Evolutionary conservation across 2,797 vertebrate genomes (phyloP), one percentile per base, ranked within the genome.

Genomic region (Serranus cabrilla): DNA sequence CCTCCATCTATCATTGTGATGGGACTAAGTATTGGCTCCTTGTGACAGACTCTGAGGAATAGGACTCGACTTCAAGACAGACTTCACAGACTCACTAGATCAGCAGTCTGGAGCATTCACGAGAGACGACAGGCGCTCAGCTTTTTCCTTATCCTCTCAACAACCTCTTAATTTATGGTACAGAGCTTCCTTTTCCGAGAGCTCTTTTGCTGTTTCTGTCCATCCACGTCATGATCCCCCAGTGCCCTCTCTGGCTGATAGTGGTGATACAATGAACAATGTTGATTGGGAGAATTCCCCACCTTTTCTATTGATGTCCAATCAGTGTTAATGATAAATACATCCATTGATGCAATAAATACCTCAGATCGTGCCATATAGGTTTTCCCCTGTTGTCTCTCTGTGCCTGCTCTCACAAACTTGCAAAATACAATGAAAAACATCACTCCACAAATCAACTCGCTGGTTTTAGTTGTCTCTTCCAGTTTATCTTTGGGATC

Each of bases 1-100:
- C 85, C 90, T 84, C 91, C 94, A 92, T 96, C 91, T 92, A 94
- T 97, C 95, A 96, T 87, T 79, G 60, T 93, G 91, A 95, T 93
- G 92, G 93, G 88, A 87, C 89, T 74, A 88, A 91, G 85, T 95
- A 95, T 95, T 95, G 93, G 93, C 95, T 95, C 86, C 74, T 83
- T 49, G 75, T 94, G 92, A 91, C 93, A 95, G 85, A 87, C 87
- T 86, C 94, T 94, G 93, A 95, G 85, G 89, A 94, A 94, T 96
- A 91, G 90, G 84, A 91, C 80, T 88, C 71, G 78, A 88, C 91
- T 91, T 90, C 82, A 83, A 88, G 83, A 85, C 83, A 80, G 93
- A 94, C 91, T 95, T 92, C 78, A 88, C 87, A 94, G 90, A 93
- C 91, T 93, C 90, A 91, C 86, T 87, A 83, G 82, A 95, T 93